phyloP scores from a whole-genome alignment of 1,140 invertebrate genomes.

The Hyles euphorbiae region DNA sequence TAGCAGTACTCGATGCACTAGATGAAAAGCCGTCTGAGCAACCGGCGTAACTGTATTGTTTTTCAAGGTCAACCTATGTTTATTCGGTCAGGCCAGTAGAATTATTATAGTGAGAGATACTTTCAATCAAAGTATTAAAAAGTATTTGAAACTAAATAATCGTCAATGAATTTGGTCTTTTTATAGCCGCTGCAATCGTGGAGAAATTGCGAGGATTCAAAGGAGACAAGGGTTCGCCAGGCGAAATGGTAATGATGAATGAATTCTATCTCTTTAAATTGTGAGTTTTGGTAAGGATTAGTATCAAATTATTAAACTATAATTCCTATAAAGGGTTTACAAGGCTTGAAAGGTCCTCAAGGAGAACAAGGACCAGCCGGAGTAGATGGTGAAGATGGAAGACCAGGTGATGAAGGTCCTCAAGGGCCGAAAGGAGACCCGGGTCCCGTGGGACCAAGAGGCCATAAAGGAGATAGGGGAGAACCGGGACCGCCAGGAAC shows the following conservation, averaged over 20 bases:
- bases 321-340: too few species aligned
- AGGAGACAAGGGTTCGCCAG: slow-evolving; percentile 30
- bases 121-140: too few species aligned
- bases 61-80: too few species aligned
- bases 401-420: slow-evolving; percentile 27
- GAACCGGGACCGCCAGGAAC: slow-evolving; percentile 36
- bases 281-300: background rate
- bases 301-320: background rate
- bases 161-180: slow-evolving; percentile 2
- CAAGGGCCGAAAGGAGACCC: slow-evolving; percentile 35
- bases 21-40: too few species aligned
- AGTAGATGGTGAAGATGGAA: slow-evolving; percentile 35
- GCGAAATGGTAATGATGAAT: slow-evolving; percentile 34
- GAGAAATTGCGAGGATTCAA: slow-evolving; percentile 46
- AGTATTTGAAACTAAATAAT: too few species aligned
- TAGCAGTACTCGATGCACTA: too few species aligned
- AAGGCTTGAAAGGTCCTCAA: too few species aligned
- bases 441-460: slow-evolving; percentile 33
- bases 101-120: too few species aligned
- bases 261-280: slow-evolving; percentile 2
- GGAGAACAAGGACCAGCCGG: slow-evolving; percentile 20
- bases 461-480: slow-evolving; percentile 45
- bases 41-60: too few species aligned
- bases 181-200: slow-evolving; percentile 42
- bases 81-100: too few species aligned